A percentile compares a stretch with the other conserved stretches of the same genome.
phyloP scores from a whole-genome alignment of 1,140 invertebrate species.

The Frieseomelitta varia region DNA sequence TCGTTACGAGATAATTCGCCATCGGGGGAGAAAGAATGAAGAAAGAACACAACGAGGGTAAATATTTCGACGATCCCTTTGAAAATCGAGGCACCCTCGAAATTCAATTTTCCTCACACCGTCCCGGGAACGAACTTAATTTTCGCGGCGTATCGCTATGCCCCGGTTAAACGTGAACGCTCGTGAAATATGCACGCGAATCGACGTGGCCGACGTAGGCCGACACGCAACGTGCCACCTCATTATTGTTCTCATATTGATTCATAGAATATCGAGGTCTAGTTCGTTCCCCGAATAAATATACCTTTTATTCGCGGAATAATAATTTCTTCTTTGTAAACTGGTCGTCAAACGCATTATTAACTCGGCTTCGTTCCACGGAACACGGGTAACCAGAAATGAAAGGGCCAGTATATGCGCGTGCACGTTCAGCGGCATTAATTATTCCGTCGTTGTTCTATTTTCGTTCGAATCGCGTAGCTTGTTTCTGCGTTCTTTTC shows the following conservation, averaged over 20 bases:
- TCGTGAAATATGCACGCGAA: conserved; percentile 12
- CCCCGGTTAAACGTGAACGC: neutral
- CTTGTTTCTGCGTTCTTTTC: neutral
- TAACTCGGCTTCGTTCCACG: neutral
- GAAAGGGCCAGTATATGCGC: neutral
- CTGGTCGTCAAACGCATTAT: neutral
- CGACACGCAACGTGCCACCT: conserved; percentile 2
- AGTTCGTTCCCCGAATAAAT: conserved; percentile 1
- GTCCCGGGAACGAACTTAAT: neutral
- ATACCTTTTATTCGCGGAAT: neutral
- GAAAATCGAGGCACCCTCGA: neutral
- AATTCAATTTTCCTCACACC: neutral
- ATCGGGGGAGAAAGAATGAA: neutral
- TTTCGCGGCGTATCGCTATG: neutral
- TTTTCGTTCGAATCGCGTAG: neutral
- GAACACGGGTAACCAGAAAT: neutral
- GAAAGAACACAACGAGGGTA: neutral
- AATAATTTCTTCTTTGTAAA: neutral
- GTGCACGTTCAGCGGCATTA: neutral
- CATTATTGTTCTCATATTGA: conserved; percentile 2
- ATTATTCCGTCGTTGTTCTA: conserved; percentile 5
- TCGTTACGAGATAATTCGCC: too few species aligned
- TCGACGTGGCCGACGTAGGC: neutral
- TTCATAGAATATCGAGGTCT: neutral
- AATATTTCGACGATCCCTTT: neutral